A percentile compares a stretch with the other conserved stretches of the same genome.
phyloP scores from a whole-genome alignment of 2,797 vertebrate species.

The Pangasius sanitwongsei region DNA sequence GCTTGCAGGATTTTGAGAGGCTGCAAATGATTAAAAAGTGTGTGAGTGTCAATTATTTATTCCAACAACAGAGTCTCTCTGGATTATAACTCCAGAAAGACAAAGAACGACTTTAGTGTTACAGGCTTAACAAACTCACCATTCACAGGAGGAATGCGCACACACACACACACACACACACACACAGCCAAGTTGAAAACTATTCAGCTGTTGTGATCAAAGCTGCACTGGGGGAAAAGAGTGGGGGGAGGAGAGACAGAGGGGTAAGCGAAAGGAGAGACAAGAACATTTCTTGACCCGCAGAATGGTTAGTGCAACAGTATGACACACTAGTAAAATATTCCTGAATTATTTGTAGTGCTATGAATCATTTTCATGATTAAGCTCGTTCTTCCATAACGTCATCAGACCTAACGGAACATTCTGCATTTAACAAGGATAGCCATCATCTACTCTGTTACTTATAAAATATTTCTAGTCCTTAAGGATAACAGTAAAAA shows the following conservation, averaged over 20 bases:
- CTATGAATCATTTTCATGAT: conserved; percentile 16
- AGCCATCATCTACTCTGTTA: neutral
- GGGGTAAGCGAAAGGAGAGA: neutral
- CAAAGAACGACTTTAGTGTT: conserved; percentile 57
- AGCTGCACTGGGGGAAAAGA: conserved; percentile 18
- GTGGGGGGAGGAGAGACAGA: neutral
- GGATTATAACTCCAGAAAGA: conserved; percentile 52
- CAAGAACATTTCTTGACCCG: neutral
- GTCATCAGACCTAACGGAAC: conserved; percentile 17
- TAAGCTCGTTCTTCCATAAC: conserved; percentile 14
- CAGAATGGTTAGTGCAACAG: neutral
- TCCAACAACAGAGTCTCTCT: conserved; percentile 32
- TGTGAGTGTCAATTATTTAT: conserved; percentile 39
- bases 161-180: conserved; percentile 24
- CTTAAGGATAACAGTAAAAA: neutral
- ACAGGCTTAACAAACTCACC: conserved; percentile 62
- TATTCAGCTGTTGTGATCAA: conserved; percentile 56
- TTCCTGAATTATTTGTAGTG: neutral
- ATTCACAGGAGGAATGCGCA: conserved; percentile 68
- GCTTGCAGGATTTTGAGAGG: neutral
- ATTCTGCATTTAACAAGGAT: neutral
- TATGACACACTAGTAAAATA: conserved; percentile 14
- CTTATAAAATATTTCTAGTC: too few relatives aligned
- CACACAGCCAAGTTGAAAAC: conserved; percentile 45
- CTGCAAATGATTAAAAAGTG: conserved; percentile 19